A percentile compares a stretch with the other conserved stretches of the same genome.
These are phyloP conservation scores for Brienomyrus brachyistius DNA, from an alignment of 2,113 vertebrate species.

Conservation along the genomic window DNA sequence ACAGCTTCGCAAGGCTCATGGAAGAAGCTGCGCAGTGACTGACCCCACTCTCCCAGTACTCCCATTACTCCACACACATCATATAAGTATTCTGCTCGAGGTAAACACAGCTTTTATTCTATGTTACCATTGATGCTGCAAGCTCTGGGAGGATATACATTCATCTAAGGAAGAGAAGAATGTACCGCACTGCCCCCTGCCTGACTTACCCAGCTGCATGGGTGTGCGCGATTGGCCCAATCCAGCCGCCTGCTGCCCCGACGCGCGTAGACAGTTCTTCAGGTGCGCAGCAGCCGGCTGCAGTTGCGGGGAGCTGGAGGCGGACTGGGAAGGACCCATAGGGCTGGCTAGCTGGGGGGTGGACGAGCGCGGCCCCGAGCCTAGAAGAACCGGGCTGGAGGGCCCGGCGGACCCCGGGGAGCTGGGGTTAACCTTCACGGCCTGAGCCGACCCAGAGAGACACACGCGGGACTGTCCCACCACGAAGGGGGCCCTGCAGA, in stretches of 20 bases:
- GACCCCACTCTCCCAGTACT: slow-evolving; percentile 12
- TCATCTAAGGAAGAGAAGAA: not conserved
- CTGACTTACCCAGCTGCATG: slow-evolving; percentile 73
- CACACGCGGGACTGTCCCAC: slow-evolving; percentile 61
- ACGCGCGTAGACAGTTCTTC: slow-evolving; percentile 73
- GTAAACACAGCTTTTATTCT: slow-evolving; percentile 1
- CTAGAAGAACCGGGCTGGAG: slow-evolving; percentile 60
- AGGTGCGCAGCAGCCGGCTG: slow-evolving; percentile 65
- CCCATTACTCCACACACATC: not conserved
- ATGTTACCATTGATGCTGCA: not conserved
- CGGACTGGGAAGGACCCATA: slow-evolving; percentile 40
- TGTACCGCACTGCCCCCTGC: not conserved
- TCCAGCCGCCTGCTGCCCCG: slow-evolving; percentile 58
- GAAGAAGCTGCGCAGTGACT: slow-evolving; percentile 23
- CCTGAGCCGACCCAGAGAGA: slow-evolving; percentile 46
- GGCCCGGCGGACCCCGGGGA: slow-evolving; percentile 60
- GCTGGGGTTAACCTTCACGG: slow-evolving; percentile 59
- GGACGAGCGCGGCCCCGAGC: slow-evolving; percentile 52
- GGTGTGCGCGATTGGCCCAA: slow-evolving; percentile 63
- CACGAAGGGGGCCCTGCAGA: slow-evolving; percentile 74
- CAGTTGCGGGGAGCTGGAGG: slow-evolving; percentile 53
- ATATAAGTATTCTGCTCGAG: slow-evolving; percentile 1
- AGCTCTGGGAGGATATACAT: not conserved
- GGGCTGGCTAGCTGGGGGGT: slow-evolving; percentile 62
- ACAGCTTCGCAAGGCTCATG: not conserved